Base-by-base conservation (phyloP, 2,888 invertebrate species). In the Drosophila kambysellisi region DNA sequence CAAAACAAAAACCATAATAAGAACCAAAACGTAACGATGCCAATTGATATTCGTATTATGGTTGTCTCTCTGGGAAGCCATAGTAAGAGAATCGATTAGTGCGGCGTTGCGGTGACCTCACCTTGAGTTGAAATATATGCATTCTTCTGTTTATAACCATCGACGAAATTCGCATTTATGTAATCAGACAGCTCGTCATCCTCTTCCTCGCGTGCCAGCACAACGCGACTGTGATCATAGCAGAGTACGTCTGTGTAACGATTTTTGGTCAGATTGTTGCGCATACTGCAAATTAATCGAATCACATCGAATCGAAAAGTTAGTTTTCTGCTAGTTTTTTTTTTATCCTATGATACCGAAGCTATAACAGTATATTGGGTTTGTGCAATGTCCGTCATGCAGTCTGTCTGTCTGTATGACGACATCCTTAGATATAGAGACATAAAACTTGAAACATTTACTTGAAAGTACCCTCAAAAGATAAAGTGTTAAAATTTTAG, bases 51-150 rank as follows among this genome's bases (percentile, higher is more conserved):
- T 15, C 25, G 25, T 25, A 46, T 46, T 46, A 15, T 25, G 15
- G 20, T 15, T 46, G 46, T 15, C 43, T 46, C 46, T 25, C n/a
- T n/a, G 46, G 46, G 70, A 73, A 72, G 65, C 72, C 73, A 35
- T 65, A 70, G 70, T 4, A 60, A 20, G 6, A 30, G 35, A 35
- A 66, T 61, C 48, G 65, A 61, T 46, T 25, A 25, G 4, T 15
- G 46, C 25, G 7, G 15, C 46, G 46, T 41, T 39, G 37, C 2
- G n/a, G 35, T 12, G 41, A 33, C 46, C 81, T 85, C 54, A 97
- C 97, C 99, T 95, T 99, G 99, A 86, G 99, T 99, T 91, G 97
- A 98, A 92, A 99, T 99, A 94, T 98, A 99, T 63, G 99, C 99
- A 94, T 98, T 98, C 93, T 98, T 98, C 94, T 99, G 99, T 93